Evolutionary conservation across 2,113 vertebrate species (phyloP).

Genomic region (Felis chaus): DNA sequence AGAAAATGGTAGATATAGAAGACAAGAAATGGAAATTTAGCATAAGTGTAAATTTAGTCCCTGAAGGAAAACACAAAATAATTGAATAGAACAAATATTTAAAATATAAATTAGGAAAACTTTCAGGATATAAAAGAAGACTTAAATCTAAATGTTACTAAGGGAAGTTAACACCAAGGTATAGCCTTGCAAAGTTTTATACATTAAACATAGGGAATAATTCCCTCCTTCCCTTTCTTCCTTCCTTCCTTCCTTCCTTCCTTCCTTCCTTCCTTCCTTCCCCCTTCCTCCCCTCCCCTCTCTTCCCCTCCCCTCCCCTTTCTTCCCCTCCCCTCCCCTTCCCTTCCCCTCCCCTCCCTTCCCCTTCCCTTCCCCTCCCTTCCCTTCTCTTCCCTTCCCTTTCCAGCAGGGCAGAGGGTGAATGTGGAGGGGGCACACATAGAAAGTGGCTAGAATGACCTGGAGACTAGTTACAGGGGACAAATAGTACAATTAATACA

Average conservation of each 20-base stretch:
- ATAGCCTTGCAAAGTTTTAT: neutral
- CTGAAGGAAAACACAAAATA: neutral
- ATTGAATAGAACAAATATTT: neutral
- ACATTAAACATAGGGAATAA: neutral
- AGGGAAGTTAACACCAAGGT: neutral
- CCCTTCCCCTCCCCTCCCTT: accelerated
- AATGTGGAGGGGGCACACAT: neutral
- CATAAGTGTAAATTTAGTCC: neutral
- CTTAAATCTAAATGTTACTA: neutral
- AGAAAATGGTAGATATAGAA: neutral
- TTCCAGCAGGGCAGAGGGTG: neutral
- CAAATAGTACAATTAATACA: neutral
- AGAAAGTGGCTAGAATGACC: neutral
- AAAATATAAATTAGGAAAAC: neutral
- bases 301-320: accelerated
- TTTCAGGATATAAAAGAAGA: neutral
- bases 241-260: neutral
- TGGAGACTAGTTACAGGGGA: neutral
- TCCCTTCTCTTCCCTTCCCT: neutral
- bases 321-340: accelerated
- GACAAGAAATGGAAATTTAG: neutral
- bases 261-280: neutral
- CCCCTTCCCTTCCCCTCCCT: neutral
- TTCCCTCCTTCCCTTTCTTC: accelerated
- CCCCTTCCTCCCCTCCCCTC: neutral